Evolutionary conservation across 1,140 invertebrate species (phyloP).

Genomic region (Aphaenogaster floridana): DNA sequence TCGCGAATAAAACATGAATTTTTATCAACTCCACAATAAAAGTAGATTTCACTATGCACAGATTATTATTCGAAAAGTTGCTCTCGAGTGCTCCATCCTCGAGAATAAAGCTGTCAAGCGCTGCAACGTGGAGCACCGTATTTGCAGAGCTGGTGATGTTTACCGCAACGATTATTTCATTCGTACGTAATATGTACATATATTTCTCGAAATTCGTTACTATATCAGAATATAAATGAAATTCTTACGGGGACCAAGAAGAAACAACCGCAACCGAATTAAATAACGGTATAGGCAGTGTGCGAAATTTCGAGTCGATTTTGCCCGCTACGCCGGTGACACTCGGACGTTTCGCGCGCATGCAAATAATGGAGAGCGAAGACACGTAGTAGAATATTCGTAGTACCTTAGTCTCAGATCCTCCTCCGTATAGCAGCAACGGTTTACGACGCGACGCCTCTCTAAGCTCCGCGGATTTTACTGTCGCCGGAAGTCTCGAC

Average conservation of each 20-base stretch:
- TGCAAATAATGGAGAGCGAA: conserved; percentile 41
- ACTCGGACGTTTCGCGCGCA: neutral
- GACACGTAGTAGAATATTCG: conserved; percentile 29
- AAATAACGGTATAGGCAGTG: neutral
- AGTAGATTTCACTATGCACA: conserved; percentile 25
- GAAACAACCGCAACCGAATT: neutral
- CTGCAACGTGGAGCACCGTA: neutral
- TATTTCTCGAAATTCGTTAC: conserved; percentile 1
- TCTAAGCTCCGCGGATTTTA: conserved; percentile 57
- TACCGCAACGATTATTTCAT: conserved; percentile 40
- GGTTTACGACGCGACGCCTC: conserved; percentile 25
- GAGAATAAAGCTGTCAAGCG: conserved; percentile 41
- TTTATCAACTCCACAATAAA: conserved; percentile 39
- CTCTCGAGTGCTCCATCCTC: conserved; percentile 3
- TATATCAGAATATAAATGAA: neutral
- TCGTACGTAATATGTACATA: neutral
- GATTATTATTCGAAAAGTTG: conserved; percentile 46
- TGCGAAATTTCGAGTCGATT: neutral
- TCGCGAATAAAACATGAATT: conserved; percentile 39
- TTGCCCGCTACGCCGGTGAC: neutral
- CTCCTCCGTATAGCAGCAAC: conserved; percentile 12
- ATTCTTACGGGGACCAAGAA: neutral
- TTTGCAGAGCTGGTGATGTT: conserved; percentile 7
- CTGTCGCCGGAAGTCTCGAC: conserved; percentile 37
- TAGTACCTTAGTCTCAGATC: conserved; percentile 38